Evolutionary conservation across 2,113 vertebrate genomes (phyloP), one percentile per base, ranked within the genome.

Genomic region (Esox niger): DNA sequence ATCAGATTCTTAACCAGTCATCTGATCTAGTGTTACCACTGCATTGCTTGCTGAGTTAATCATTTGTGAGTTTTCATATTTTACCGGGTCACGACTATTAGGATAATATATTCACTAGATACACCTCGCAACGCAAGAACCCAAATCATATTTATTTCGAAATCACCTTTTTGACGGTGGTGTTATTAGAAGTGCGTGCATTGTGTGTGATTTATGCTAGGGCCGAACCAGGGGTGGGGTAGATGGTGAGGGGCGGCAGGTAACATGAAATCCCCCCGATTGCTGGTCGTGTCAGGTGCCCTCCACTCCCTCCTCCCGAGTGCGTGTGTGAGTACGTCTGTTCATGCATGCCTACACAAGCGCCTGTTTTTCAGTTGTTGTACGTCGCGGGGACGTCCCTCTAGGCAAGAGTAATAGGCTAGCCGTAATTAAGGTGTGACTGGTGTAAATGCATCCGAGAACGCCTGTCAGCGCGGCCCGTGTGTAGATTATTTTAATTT

Each of bases 401-500:
- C 82, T 78, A 78, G 71, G 66, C 67, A 73, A 63, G 79, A 81
- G 83, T 79, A 84, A 80, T 79, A 82, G 86, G 82, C 82, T 82
- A 86, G 86, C 80, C 87, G 88, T 91, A 91, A 91, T 91, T 91
- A 91, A 73, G 82, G 82, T 76, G 78, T 61, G 70, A 81, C 68
- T 15, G 38, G 79, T 83, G 84, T 79, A 87, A 85, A 82, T 75
- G 88, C 81, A 82, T 89, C 81, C 88, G 89, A 87, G 87, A 88
- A 83, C 76, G 80, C 83, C 84, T 86, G 86, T 87, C 86, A 80
- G 88, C 90, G 91, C 90, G 91, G 75, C 91, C 93, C 85, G 93
- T 94, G 93, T 94, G 93, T 91, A 93, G 93, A 95, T 94, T 92
- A 98, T 98, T 99, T 96, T 96, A 98, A 99, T 98, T 96, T 95